Evolutionary conservation across 1,140 invertebrate species (phyloP).

Genomic region (Medauroidea extradentata): DNA sequence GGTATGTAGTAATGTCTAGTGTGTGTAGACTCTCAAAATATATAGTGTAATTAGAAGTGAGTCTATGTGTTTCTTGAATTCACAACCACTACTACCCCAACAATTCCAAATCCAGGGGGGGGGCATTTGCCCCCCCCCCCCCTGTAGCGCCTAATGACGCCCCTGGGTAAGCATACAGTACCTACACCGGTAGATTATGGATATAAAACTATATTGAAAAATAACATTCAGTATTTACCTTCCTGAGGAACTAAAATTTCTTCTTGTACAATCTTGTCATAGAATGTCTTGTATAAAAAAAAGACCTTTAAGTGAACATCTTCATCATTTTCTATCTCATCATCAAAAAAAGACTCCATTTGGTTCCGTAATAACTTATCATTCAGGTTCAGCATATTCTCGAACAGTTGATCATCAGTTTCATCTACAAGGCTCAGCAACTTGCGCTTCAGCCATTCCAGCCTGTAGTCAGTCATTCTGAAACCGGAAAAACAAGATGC

Average conservation of each 20-base stretch:
- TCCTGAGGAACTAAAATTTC: constrained; percentile 53
- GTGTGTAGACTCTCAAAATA: no score
- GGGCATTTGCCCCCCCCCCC: no score
- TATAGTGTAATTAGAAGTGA: no score
- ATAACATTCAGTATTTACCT: constrained; percentile 38
- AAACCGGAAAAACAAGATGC: no score
- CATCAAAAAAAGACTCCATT: constrained; percentile 39
- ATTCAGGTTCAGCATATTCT: constrained; percentile 41
- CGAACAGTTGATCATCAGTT: constrained; percentile 37
- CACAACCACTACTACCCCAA: no score
- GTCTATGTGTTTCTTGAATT: no score
- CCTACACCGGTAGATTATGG: no score
- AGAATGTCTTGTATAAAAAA: constrained; percentile 52
- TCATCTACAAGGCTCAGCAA: constrained; percentile 40
- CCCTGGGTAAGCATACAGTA: no score
- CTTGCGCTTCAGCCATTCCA: constrained; percentile 44
- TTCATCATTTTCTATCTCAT: constrained; percentile 31
- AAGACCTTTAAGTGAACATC: constrained; percentile 38
- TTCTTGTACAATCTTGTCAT: constrained; percentile 48
- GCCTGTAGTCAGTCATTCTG: constrained; percentile 35
- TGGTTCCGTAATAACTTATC: constrained; percentile 40
- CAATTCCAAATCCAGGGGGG: no score
- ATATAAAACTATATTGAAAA: background rate
- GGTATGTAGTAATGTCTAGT: no score
- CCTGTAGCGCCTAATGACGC: no score